Evolutionary conservation across 2,888 invertebrate species (phyloP), one percentile per base, ranked within the genome.

Genomic region (Acanthosepion esculentum): DNA sequence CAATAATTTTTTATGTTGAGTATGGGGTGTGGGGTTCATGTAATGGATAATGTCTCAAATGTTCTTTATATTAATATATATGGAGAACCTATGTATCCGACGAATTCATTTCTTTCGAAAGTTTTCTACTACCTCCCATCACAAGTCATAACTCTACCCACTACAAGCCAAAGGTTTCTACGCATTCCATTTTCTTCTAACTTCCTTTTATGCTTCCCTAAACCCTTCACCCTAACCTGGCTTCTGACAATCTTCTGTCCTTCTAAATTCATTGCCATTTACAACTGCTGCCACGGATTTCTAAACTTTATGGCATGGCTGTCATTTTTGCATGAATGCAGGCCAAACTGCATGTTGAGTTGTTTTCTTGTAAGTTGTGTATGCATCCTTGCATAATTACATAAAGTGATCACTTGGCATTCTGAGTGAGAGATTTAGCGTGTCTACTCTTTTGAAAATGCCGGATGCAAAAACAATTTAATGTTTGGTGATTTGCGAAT

Each of bases 391-490:
- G 78, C 78, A 33, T 78, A 78, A 78, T 78, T 78, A 78, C n/a
- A n/a, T 15, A 78, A 78, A 18, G n/a, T 78, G 78, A 78, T 78
- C 78, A 78, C 18, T 78, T 78, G n/a, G 78, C 78, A n/a, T 78
- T 78, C 78, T 78, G 78, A 78, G 33, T 10, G 78, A 33, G 78
- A 78, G 78, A 78, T 78, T 78, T 15, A 33, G 78, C 18, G 12
- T 78, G 78, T 78, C 78, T 78, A 78, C 33, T 78, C 78, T 78
- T 78, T 78, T n/a, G 78, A 78, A 78, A 78, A 78, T 15, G 78
- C 33, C 33, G 78, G 78, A 78, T 78, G 78, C 78, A n/a, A 78
- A 78, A 78, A 78, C 78, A 78, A 78, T 78, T 78, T 78, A n/a
- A n/a, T 78, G 78, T 33, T n/a, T 78, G 78, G 78, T 78, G 78